phyloP scores from a whole-genome alignment of 2,113 vertebrate genomes.

The Fulica atra region DNA sequence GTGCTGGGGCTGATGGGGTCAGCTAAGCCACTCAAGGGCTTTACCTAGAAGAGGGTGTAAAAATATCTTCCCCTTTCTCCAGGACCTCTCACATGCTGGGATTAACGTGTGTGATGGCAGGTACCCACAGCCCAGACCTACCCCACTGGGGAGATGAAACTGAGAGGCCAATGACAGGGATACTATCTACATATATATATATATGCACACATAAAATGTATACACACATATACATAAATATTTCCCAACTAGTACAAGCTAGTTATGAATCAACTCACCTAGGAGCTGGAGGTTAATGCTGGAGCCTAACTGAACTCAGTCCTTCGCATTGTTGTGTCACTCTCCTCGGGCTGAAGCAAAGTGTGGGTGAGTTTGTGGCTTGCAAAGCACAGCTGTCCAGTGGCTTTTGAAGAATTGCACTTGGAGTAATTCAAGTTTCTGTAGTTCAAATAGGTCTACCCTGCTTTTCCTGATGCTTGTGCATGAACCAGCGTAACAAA shows the following conservation, averaged over 20 bases:
- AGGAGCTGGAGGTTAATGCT: background rate
- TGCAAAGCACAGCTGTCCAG: conserved; percentile 21
- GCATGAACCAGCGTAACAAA: background rate
- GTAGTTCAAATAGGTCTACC: conserved; percentile 57
- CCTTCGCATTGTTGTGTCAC: background rate
- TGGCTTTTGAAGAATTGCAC: conserved; percentile 68
- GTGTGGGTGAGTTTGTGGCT: background rate
- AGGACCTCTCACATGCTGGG: background rate
- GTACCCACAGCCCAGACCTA: background rate
- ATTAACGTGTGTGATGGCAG: background rate
- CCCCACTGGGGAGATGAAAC: background rate
- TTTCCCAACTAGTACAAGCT: background rate
- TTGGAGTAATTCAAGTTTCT: conserved; percentile 67
- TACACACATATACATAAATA: background rate
- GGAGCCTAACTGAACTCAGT: background rate
- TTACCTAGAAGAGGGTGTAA: conserved; percentile 1
- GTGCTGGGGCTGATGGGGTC: background rate
- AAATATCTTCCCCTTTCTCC: background rate
- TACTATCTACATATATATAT: background rate
- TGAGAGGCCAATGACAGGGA: background rate
- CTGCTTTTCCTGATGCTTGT: conserved; percentile 51
- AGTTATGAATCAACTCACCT: background rate
- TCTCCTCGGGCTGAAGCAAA: background rate
- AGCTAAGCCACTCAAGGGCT: conserved; percentile 26
- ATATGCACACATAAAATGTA: background rate